These are phyloP conservation scores for Idaea biselata DNA, from an alignment of 2,888 invertebrate species.

Conservation along the genomic window DNA sequence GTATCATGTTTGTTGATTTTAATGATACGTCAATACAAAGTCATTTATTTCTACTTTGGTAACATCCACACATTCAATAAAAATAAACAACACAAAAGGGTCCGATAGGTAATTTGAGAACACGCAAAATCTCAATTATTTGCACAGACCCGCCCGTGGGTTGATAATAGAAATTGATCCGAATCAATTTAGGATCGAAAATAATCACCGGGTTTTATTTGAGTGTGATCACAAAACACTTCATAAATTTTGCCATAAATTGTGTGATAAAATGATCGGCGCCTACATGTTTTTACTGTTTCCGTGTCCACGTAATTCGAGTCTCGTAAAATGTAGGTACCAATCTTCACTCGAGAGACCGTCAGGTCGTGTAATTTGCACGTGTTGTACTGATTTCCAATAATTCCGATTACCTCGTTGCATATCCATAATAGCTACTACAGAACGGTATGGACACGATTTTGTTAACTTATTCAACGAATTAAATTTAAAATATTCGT, in stretches of 20 bases:
- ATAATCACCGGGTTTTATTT: conserved; percentile 58
- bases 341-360: conserved; percentile 32
- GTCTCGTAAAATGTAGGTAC: conserved; percentile 42
- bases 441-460: not conserved
- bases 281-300: conserved; percentile 39
- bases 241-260: conserved; percentile 57
- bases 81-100: conserved; percentile 34
- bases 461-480: not conserved
- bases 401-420: conserved; percentile 32
- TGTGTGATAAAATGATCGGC: conserved; percentile 50
- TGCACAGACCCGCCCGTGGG: conserved; percentile 41
- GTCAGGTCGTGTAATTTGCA: conserved; percentile 38
- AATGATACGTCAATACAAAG: not conserved
- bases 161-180: conserved; percentile 54
- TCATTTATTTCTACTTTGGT: conserved; percentile 2
- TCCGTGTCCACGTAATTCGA: conserved; percentile 29
- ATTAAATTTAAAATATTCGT: not conserved
- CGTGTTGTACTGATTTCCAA: conserved; percentile 46
- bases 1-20: not conserved
- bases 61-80: conserved; percentile 6
- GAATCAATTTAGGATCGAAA: conserved; percentile 50
- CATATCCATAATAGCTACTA: conserved; percentile 24
- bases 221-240: conserved; percentile 54
- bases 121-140: conserved; percentile 56
- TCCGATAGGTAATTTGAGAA: conserved; percentile 47